These are phyloP conservation scores for Phymanthus crucifer DNA, from an alignment of 92 coral and sea anemone genomes.

Conservation along the genomic window DNA sequence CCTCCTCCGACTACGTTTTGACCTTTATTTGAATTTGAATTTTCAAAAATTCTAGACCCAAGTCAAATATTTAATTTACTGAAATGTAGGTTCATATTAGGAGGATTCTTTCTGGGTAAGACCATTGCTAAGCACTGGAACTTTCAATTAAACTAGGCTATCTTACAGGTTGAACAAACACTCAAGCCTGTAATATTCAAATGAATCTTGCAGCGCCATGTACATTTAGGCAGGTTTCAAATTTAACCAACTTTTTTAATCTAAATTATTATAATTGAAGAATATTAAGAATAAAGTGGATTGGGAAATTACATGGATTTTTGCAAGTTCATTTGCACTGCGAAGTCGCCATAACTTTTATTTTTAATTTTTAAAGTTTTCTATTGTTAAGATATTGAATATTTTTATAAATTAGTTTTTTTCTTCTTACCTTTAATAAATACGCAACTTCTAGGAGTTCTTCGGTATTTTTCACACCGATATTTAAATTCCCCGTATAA, in stretches of 20 bases:
- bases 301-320: not conserved
- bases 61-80: too few species aligned
- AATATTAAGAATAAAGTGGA: not conserved
- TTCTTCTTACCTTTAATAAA: conserved; percentile 69
- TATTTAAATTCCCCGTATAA: conserved; percentile 66
- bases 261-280: not conserved
- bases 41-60: too few species aligned
- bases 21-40: too few species aligned
- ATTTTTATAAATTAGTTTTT: not conserved
- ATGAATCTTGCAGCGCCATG: not conserved
- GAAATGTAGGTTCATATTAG: too few species aligned
- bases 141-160: not conserved
- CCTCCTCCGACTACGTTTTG: too few species aligned
- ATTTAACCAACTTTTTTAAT: not conserved
- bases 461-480: conserved; percentile 50
- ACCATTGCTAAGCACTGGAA: not conserved
- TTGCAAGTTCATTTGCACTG: not conserved
- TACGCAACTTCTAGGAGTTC: conserved; percentile 64
- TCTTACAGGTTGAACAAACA: too few species aligned
- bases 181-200: not conserved
- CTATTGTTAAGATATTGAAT: not conserved
- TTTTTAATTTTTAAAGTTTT: not conserved
- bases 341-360: not conserved
- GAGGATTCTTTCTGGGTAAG: not conserved
- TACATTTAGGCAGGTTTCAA: not conserved